Conservation (phyloP, 2,888 invertebrate species). For the Drosophila mettleri region DNA sequence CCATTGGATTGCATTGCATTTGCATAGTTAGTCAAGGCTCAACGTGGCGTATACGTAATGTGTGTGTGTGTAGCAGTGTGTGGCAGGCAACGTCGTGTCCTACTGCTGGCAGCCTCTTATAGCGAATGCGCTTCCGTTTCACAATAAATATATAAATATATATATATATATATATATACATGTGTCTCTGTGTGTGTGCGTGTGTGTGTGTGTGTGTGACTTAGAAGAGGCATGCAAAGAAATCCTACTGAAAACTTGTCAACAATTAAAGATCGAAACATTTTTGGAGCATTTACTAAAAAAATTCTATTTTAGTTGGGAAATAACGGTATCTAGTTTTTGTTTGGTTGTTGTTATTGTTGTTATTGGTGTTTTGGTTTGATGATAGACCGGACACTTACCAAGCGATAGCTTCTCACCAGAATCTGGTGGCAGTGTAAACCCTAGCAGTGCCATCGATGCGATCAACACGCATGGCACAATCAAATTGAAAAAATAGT, state of each 20-base stretch:
- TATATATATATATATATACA: background rate
- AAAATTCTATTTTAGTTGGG: background rate
- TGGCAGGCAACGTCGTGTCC: constrained; percentile 30
- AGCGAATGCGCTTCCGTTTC: constrained; percentile 46
- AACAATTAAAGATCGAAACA: constrained; percentile 50
- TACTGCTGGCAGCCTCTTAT: constrained; percentile 26
- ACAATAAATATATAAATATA: constrained; percentile 21
- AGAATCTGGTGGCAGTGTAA: constrained; percentile 99
- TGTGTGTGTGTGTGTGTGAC: constrained; percentile 10
- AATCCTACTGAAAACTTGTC: constrained; percentile 34
- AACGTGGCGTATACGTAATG: constrained; percentile 10
- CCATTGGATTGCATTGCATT: constrained; percentile 61
- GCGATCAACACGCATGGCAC: constrained; percentile 99
- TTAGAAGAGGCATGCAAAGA: constrained; percentile 51
- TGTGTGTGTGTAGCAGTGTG: background rate
- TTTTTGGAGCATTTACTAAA: constrained; percentile 10
- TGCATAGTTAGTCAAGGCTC: constrained; percentile 66
- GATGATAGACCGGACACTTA: constrained; percentile 84
- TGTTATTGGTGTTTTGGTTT: background rate
- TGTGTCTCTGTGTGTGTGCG: background rate
- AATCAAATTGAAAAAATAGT: constrained; percentile 99
- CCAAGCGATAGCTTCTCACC: constrained; percentile 99
- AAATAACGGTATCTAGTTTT: background rate
- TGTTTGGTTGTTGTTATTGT: constrained; percentile 11
- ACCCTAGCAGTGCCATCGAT: constrained; percentile 99